Evolutionary conservation across 2,888 invertebrate genomes (phyloP).

Genomic region (Anthrax anthrax): DNA sequence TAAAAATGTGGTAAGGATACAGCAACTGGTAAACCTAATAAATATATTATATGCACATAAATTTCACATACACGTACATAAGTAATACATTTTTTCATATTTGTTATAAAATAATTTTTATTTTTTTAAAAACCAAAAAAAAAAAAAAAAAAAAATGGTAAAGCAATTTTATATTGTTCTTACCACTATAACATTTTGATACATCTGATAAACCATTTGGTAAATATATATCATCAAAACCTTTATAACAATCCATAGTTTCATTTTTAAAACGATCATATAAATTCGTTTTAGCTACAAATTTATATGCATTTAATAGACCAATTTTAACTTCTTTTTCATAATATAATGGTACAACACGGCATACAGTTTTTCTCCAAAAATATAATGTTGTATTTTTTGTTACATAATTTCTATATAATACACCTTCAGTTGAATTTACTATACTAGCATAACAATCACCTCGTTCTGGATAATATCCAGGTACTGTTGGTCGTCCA

Average conservation of each 20-base stretch:
- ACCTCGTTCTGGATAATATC: conserved; percentile 23
- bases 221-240: conserved; percentile 28
- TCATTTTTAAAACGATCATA: conserved; percentile 40
- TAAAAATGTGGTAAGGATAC: conserved; percentile 59
- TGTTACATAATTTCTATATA: conserved; percentile 42
- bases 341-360: conserved; percentile 15
- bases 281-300: conserved; percentile 39
- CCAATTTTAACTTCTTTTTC: conserved; percentile 26
- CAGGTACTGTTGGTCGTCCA: conserved; percentile 11
- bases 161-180: no score
- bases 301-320: conserved; percentile 42
- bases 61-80: neutral
- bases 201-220: conserved; percentile 47
- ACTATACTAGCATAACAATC: conserved; percentile 43
- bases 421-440: conserved; percentile 52
- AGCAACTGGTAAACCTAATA: conserved; percentile 49
- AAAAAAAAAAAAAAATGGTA: neutral
- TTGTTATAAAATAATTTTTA: neutral
- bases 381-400: conserved; percentile 44
- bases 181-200: conserved; percentile 50
- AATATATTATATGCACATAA: neutral
- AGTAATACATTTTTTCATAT: neutral
- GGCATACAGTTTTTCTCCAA: conserved; percentile 44
- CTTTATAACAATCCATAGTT: conserved; percentile 45
- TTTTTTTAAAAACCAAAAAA: neutral